Conservation (phyloP, 2,888 invertebrate species). For the Tetropium fuscum region DNA sequence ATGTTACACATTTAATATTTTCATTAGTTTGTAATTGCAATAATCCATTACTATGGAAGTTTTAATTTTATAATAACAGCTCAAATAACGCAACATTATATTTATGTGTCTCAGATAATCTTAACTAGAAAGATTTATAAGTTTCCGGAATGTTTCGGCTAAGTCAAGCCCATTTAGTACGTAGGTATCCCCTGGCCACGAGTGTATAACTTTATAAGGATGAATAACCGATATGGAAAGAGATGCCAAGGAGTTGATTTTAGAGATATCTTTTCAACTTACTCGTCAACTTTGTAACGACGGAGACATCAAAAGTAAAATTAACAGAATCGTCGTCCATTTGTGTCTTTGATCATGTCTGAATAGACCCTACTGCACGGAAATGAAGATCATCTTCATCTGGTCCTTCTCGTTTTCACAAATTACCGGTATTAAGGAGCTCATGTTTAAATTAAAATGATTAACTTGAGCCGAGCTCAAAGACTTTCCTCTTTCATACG, state of each 20-base stretch:
- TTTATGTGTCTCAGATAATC: not conserved
- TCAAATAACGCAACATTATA: no score
- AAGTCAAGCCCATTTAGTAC: conserved; percentile 18
- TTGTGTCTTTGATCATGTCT: conserved; percentile 62
- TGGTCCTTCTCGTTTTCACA: conserved; percentile 42
- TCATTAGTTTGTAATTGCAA: no score
- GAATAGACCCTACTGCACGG: conserved; percentile 49
- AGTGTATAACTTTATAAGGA: conserved; percentile 18
- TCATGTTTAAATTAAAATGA: conserved; percentile 53
- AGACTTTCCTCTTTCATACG: conserved; percentile 20
- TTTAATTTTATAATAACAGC: no score
- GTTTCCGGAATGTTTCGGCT: conserved; percentile 12
- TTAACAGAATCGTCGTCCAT: conserved; percentile 62
- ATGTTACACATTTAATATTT: no score
- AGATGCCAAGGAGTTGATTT: conserved; percentile 51
- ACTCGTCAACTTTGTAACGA: conserved; percentile 54
- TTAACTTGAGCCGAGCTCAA: conserved; percentile 37
- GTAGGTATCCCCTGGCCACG: conserved; percentile 3
- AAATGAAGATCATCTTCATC: conserved; percentile 47
- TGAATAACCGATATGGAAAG: conserved; percentile 37
- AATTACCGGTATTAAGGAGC: conserved; percentile 54
- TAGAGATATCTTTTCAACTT: conserved; percentile 59
- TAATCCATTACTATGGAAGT: no score
- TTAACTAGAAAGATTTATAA: conserved; percentile 8
- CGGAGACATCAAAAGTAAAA: conserved; percentile 62